Evolutionary conservation across 2,797 vertebrate species (phyloP).

Genomic region (Sphenopsis melanotis): DNA sequence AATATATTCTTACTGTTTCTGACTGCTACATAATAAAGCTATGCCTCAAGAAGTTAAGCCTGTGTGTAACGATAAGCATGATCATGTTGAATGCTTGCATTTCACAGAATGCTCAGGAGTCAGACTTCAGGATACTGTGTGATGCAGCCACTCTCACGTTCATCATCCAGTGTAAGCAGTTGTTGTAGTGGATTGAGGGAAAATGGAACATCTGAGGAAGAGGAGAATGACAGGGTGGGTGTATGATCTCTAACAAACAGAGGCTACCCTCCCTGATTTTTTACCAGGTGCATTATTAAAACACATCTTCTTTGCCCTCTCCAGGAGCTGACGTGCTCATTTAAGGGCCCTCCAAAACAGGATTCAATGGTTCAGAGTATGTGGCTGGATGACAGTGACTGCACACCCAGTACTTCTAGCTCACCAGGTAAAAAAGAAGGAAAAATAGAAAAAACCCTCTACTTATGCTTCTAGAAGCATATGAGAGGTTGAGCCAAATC

Average conservation of each 20-base stretch:
- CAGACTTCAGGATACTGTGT: constrained; percentile 63
- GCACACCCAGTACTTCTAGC: constrained; percentile 61
- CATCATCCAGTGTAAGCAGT: constrained; percentile 72
- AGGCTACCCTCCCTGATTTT: not conserved
- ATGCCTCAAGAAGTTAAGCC: not conserved
- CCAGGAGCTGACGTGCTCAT: constrained; percentile 64
- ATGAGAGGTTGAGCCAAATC: not conserved
- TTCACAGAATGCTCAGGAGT: constrained; percentile 53
- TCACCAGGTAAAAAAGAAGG: constrained; percentile 63
- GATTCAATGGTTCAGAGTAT: constrained; percentile 50
- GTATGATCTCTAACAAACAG: not conserved
- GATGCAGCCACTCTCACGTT: constrained; percentile 59
- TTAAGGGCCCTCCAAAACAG: constrained; percentile 55
- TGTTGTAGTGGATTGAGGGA: constrained; percentile 70
- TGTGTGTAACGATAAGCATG: not conserved
- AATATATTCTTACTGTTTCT: not conserved
- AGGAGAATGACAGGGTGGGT: constrained; percentile 66
- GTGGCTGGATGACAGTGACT: constrained; percentile 63
- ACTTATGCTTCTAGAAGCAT: not conserved
- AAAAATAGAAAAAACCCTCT: not conserved
- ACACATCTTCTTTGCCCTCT: constrained; percentile 25
- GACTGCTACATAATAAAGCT: not conserved
- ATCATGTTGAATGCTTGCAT: constrained; percentile 46
- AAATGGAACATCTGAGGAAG: constrained; percentile 64
- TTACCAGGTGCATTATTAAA: constrained; percentile 34